Conservation (phyloP, 2,797 vertebrate genomes). For the Sebastiscus tertius region DNA sequence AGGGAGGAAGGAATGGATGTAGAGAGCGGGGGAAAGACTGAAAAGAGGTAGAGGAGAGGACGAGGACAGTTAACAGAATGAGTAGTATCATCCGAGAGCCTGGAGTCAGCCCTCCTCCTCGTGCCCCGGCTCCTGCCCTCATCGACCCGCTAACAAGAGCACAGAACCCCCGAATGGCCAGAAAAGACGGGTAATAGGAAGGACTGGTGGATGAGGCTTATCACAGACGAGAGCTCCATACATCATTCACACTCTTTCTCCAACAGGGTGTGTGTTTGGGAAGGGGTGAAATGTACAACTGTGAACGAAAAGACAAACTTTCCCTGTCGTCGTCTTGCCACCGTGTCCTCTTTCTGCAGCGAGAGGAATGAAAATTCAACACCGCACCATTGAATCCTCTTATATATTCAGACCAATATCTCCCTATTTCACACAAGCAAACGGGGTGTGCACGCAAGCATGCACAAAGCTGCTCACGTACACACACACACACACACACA, state of each 20-base stretch:
- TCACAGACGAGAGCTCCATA: slow-evolving; percentile 60
- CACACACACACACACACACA: slow-evolving; percentile 5
- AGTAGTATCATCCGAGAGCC: slow-evolving; percentile 39
- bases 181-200: slow-evolving; percentile 39
- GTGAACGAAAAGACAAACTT: slow-evolving; percentile 49
- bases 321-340: slow-evolving; percentile 3
- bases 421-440: slow-evolving; percentile 61
- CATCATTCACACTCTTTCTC: slow-evolving; percentile 61
- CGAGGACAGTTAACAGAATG: slow-evolving; percentile 58
- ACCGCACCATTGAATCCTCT: slow-evolving; percentile 52
- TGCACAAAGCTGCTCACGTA: slow-evolving; percentile 38
- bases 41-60: slow-evolving; percentile 41
- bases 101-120: slow-evolving; percentile 16
- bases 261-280: slow-evolving; percentile 16
- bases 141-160: slow-evolving; percentile 68
- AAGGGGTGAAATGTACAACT: background rate
- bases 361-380: slow-evolving; percentile 64
- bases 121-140: slow-evolving; percentile 30
- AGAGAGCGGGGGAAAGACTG: slow-evolving; percentile 43
- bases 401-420: slow-evolving; percentile 73
- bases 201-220: slow-evolving; percentile 50
- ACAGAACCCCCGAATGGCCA: slow-evolving; percentile 7
- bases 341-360: slow-evolving; percentile 38
- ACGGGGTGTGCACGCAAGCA: slow-evolving; percentile 32
- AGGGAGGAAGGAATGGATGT: slow-evolving; percentile 68